Base-by-base conservation (phyloP, 2,888 invertebrate species). In the Epinotia nisella region DNA sequence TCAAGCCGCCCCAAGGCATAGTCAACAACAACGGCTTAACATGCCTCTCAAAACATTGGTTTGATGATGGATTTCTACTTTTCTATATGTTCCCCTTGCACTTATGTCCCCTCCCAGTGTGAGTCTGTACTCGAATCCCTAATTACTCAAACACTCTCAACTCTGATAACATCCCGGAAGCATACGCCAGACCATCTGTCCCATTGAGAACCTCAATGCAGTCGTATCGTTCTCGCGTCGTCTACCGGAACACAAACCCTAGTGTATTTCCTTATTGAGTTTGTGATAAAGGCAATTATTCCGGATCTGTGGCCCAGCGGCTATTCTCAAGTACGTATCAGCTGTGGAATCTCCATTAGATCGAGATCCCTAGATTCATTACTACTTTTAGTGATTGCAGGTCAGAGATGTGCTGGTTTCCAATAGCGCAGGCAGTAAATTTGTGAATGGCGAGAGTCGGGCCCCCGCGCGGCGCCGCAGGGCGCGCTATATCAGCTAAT, bases 261-360 rank as follows among this genome's bases (percentile, higher is more conserved):
- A n/a, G 29, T 15, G 24, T 58, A 21, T 15, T 58, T 58, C 58
- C 58, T 29, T 58, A 58, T 58, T 24, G 58, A 58, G 29, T 58
- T 58, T n/a, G 58, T n/a, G 58, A 58, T 58, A 68, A 49, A 49
- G 51, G 68, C 59, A 68, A 60, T 68, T 68, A 68, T 68, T 68
- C 51, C 59, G 51, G 49, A 45, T 41, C 65, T 45, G 19, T 58
- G 13, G 41, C 49, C 17, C 21, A 11, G 41, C 56, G 45, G 67
- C 59, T 29, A 29, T 49, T 49, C 49, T 49, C 49, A 49, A 49
- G n/a, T 49, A n/a, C 13, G 4, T 45, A 3, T 15, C n/a, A 15
- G 15, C n/a, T n/a, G 49, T 0, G 13, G n/a, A n/a, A 7, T n/a
- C 49, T n/a, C 49, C n/a, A 49, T 49, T 7, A 49, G n/a, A 49